Base-by-base conservation (phyloP, 2,113 vertebrate species). In the Malurus elegans region DNA sequence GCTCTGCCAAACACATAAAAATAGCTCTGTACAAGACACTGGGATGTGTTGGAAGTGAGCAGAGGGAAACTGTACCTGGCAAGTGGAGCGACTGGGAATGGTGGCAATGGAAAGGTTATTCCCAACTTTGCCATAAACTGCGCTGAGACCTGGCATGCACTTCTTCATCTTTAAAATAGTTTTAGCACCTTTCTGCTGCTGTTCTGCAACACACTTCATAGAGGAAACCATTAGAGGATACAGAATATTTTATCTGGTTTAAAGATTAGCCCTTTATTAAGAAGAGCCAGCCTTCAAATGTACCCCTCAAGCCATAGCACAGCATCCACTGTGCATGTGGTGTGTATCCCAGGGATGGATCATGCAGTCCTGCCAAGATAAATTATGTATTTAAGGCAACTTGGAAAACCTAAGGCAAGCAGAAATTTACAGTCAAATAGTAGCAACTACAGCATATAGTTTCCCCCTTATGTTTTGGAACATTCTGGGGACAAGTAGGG, bases 111-210 rank as follows among this genome's bases (percentile, higher is more conserved):
- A 75, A 48, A 61, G 31, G 8, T 69, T 72, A 32, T 48, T 85
- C 61, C 71, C 24, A 81, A 54, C 34, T 48, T 16, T 0, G 0
- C 32, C 75, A 58, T 1, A 42, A 62, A 31, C 45, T 14, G 29
- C 0, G 0, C 61, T 5, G 19, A 44, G 29, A 31, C 42, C 48
- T 6, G 15, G 36, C 50, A 5, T 0, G 3, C 6, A 28, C 57
- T 24, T 14, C 67, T 48, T 73, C 69, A n/a, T 34, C 70, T 32
- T 53, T 31, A 47, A 74, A 76, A 47, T 2, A 69, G 50, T 14
- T 36, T 8, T 5, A 45, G 36, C 54, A 34, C 25, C 32, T 64
- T 66, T 40, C 69, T 42, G 42, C 53, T 72, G 19, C 38, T 67
- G 18, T 13, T 64, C 44, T n/a, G n/a, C 47, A 71, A 40, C 3